Conservation (phyloP, 1,140 invertebrate species). For the Drosophila suzukii region DNA sequence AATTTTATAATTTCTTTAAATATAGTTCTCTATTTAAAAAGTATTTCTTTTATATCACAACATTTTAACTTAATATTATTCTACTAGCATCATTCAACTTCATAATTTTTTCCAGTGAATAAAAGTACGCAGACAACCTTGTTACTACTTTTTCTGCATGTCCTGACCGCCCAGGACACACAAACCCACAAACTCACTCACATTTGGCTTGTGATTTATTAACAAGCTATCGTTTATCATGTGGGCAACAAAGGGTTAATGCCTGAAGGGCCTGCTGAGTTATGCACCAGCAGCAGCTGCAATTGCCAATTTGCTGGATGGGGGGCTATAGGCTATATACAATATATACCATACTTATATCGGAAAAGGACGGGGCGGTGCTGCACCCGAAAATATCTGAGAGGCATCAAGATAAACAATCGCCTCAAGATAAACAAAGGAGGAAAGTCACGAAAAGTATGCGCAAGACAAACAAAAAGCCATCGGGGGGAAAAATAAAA, state of each 20-base stretch:
- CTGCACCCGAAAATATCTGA: slow-evolving; percentile 41
- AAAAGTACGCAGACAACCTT: slow-evolving; percentile 17
- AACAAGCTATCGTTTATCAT: slow-evolving; percentile 80
- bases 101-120: background rate
- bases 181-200: slow-evolving; percentile 23
- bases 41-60: no score
- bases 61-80: no score
- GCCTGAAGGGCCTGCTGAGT: slow-evolving; percentile 35
- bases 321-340: background rate
- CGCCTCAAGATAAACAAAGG: slow-evolving; percentile 43
- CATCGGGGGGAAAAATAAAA: background rate
- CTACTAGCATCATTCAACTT: no score
- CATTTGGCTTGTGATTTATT: slow-evolving; percentile 70
- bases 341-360: background rate
- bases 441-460: slow-evolving; percentile 54
- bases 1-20: no score
- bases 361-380: background rate
- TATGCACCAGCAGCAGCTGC: slow-evolving; percentile 38
- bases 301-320: slow-evolving; percentile 50
- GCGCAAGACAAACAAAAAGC: slow-evolving; percentile 40
- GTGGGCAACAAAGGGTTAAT: slow-evolving; percentile 74
- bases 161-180: slow-evolving; percentile 23
- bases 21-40: no score
- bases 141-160: slow-evolving; percentile 39
- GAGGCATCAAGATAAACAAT: slow-evolving; percentile 54